Conservation (phyloP, 2,888 invertebrate genomes). For the Sinelater perroti region DNA sequence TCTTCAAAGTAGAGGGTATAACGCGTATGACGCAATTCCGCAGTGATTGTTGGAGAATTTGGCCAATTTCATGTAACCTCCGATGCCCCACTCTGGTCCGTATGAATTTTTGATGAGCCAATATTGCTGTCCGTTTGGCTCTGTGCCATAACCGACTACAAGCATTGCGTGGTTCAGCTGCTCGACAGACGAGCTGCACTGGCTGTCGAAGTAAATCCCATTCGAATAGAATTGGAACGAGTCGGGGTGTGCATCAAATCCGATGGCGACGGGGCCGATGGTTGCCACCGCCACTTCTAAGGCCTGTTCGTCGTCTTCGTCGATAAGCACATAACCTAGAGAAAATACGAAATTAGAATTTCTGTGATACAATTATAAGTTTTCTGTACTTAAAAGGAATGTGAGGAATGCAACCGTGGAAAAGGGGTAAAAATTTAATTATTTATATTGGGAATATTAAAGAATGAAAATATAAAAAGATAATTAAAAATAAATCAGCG, state of each 20-base stretch:
- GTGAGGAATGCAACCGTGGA: too few relatives aligned
- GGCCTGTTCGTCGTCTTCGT: constrained; percentile 75
- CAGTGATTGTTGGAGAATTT: constrained; percentile 72
- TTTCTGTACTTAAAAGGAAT: too few relatives aligned
- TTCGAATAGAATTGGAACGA: constrained; percentile 86
- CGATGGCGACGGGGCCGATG: constrained; percentile 85
- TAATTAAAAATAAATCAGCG: too few relatives aligned
- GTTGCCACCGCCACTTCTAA: constrained; percentile 83
- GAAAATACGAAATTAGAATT: too few relatives aligned
- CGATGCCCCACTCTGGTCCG: constrained; percentile 58
- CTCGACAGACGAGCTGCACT: constrained; percentile 69
- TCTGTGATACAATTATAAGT: too few relatives aligned
- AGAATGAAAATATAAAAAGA: too few relatives aligned
- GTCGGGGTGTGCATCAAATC: constrained; percentile 86
- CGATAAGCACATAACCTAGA: constrained; percentile 77
- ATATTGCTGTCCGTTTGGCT: constrained; percentile 67
- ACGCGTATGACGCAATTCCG: constrained; percentile 81
- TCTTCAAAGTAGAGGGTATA: constrained; percentile 83
- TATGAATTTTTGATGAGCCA: constrained; percentile 79
- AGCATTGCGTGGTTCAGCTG: constrained; percentile 86
- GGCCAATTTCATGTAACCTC: constrained; percentile 50
- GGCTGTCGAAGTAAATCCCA: constrained; percentile 82
- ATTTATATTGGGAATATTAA: too few relatives aligned
- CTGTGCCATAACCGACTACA: constrained; percentile 81
- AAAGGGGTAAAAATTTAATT: too few relatives aligned